phyloP scores from a whole-genome alignment of 2,113 vertebrate species.

The Forbesichthys agassizii region DNA sequence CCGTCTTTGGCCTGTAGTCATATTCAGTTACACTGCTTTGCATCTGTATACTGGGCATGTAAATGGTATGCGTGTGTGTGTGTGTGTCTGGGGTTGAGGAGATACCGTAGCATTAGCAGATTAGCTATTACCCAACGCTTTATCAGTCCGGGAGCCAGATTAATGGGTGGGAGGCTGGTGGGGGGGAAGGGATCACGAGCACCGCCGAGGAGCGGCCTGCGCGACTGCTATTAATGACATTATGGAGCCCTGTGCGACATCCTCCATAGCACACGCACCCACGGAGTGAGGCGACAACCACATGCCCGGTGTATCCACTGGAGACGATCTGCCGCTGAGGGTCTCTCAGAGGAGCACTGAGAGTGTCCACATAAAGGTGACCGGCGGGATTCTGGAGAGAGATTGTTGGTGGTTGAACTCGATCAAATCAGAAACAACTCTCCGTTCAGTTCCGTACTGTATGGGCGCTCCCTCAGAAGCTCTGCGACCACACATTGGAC shows the following conservation, averaged over 20 bases:
- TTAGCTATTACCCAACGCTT: slow-evolving; percentile 52
- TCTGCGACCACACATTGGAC: too few relatives aligned
- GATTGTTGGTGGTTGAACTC: too few relatives aligned
- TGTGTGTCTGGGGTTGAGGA: slow-evolving; percentile 18
- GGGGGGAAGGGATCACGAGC: slow-evolving; percentile 33
- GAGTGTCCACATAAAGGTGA: too few relatives aligned
- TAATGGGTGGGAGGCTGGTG: slow-evolving; percentile 43
- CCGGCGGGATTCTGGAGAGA: neutral
- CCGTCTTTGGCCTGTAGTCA: slow-evolving; percentile 19
- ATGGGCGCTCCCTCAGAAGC: too few relatives aligned
- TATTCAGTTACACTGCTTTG: neutral
- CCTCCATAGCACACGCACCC: slow-evolving; percentile 27
- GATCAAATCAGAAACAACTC: too few relatives aligned
- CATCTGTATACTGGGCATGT: neutral
- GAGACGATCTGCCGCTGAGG: neutral
- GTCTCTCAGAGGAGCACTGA: too few relatives aligned
- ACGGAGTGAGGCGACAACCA: slow-evolving; percentile 12
- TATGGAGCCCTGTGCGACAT: slow-evolving; percentile 37
- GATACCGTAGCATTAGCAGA: slow-evolving; percentile 42
- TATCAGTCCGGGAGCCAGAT: slow-evolving; percentile 51
- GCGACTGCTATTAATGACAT: slow-evolving; percentile 50
- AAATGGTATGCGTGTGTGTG: neutral
- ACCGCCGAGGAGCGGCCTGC: slow-evolving; percentile 19
- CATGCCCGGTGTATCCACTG: slow-evolving; percentile 10
- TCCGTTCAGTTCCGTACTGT: too few relatives aligned